Evolutionary conservation across 2,113 vertebrate species (phyloP).

Genomic region (Xenus cinereus): DNA sequence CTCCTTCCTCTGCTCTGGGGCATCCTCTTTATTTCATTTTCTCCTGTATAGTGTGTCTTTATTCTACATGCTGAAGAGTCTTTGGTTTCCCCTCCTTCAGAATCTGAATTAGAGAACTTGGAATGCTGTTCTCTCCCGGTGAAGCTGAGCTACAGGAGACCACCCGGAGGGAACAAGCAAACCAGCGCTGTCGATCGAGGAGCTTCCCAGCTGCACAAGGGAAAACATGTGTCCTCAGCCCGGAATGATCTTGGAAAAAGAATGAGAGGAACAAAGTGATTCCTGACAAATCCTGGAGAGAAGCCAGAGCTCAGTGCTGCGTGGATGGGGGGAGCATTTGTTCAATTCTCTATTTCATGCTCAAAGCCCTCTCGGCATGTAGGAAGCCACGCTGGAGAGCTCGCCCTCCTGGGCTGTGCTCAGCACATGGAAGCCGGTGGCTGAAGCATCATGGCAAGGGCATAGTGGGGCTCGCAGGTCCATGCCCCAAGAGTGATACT

Average conservation of each 20-base stretch:
- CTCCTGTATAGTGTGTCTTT: background rate
- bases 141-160: background rate
- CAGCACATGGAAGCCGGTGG: accelerated
- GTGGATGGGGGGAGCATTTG: background rate
- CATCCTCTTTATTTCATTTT: background rate
- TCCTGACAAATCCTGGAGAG: background rate
- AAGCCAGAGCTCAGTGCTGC: background rate
- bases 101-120: background rate
- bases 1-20: background rate
- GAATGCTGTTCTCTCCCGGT: background rate
- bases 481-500: background rate
- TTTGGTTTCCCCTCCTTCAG: background rate
- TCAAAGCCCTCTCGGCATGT: background rate
- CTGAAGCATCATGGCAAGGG: background rate
- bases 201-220: background rate
- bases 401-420: background rate
- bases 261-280: background rate
- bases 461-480: background rate
- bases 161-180: background rate
- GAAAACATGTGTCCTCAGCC: background rate
- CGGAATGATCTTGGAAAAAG: background rate
- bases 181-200: background rate
- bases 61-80: background rate
- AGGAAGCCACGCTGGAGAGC: background rate
- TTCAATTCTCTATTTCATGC: background rate